Evolutionary conservation across 2,888 invertebrate species (phyloP), one percentile per base, ranked within the genome.

Genomic region (Dryocosmus kuriphilus): DNA sequence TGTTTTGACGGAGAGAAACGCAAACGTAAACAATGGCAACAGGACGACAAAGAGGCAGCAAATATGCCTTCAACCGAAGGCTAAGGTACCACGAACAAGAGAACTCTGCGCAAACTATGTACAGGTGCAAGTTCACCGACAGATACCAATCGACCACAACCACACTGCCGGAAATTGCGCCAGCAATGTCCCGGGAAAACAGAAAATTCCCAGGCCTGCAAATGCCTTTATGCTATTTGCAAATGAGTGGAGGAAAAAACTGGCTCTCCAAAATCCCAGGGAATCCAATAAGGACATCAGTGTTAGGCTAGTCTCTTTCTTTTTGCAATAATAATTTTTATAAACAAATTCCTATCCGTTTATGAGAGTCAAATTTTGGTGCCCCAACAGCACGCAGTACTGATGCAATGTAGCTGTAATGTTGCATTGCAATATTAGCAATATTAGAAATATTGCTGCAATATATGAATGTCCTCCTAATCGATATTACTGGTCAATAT

Each of bases 181-280:
- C 62, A 27, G 65, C 63, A 76, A 79, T 78, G 62, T 80, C 6
- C 63, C 80, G 41, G 81, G 79, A 67, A 82, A 89, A 79, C 89
- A 90, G 78, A 93, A 93, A 89, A 94, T 94, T 38, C 94, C 94
- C 1, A 91, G 94, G 60, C 94, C 94, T 3, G 94, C 94, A 2
- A 94, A 94, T 86, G 94, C 94, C 0, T 94, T 94, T 85, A 94
- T 94, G 94, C 90, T 94, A 14, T 94, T 94, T 85, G 94, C 94
- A 30, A 94, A 94, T 86, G 93, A 94, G 81, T 93, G 94, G 92
- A 89, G 94, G 41, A 93, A 93, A 86, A 92, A 92, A 84, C 90
- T 94, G 82, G 93, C 94, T 1, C 90, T 92, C 55, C 91, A 93
- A 85, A 93, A 92, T 89, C 94, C 94, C 0, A 90, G 93, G 19